These are phyloP conservation scores for Hyphantria cunea DNA, from an alignment of 1,140 invertebrate genomes.

Conservation along the genomic window DNA sequence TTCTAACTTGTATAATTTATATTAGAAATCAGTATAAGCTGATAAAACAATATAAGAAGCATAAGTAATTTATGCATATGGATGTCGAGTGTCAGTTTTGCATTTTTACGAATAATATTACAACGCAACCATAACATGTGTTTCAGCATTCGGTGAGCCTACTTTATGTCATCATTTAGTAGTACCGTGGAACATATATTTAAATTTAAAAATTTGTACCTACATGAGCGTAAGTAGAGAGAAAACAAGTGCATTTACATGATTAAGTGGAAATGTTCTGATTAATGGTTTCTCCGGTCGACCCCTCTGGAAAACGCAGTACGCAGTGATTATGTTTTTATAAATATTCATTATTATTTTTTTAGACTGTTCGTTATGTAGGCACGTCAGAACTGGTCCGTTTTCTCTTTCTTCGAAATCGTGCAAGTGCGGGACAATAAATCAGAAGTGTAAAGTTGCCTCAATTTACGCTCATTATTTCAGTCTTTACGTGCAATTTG, in stretches of 20 bases:
- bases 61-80: not conserved
- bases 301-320: conserved; percentile 55
- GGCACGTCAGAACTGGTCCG: conserved; percentile 65
- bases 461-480: conserved; percentile 79
- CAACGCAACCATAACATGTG: conserved; percentile 2
- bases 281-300: conserved; percentile 62
- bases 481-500: conserved; percentile 76
- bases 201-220: conserved; percentile 35
- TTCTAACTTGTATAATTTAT: not conserved
- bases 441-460: conserved; percentile 80
- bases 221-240: conserved; percentile 50
- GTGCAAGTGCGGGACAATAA: conserved; percentile 76
- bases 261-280: conserved; percentile 71
- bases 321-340: conserved; percentile 71
- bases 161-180: too few species aligned
- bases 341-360: conserved; percentile 79
- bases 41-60: not conserved
- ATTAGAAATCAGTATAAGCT: too few species aligned
- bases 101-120: conserved; percentile 8
- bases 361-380: conserved; percentile 69
- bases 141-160: not conserved
- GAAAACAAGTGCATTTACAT: conserved; percentile 51
- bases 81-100: not conserved
- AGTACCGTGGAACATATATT: too few species aligned
- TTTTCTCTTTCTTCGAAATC: conserved; percentile 80